Conservation (phyloP, 2,888 invertebrate genomes). For the Tachina fera region DNA sequence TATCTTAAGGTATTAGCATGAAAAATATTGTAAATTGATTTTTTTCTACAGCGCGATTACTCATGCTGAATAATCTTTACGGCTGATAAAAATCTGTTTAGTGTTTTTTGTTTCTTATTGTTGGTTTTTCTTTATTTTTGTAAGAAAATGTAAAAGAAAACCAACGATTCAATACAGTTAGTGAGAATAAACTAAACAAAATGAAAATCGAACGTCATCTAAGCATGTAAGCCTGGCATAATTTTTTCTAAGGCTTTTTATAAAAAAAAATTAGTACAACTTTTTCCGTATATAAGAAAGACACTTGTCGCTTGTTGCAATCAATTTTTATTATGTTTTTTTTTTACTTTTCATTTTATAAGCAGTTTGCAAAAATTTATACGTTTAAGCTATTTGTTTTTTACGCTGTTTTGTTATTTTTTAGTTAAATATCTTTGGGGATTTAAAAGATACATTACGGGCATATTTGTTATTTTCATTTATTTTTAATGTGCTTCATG, state of each 20-base stretch:
- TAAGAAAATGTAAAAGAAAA: conserved; percentile 9
- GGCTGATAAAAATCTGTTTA: conserved; percentile 48
- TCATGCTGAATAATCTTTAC: conserved; percentile 50
- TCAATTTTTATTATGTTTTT: conserved; percentile 20
- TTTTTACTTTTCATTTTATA: neutral
- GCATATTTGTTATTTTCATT: conserved; percentile 6
- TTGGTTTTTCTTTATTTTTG: neutral
- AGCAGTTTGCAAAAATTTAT: neutral
- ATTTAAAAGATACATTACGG: conserved; percentile 46
- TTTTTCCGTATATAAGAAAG: conserved; percentile 22
- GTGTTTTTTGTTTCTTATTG: conserved; percentile 5
- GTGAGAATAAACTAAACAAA: neutral
- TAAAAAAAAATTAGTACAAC: neutral
- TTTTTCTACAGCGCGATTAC: conserved; percentile 11
- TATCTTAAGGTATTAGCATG: conserved; percentile 50
- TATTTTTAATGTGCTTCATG: neutral
- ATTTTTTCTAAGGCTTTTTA: conserved; percentile 20
- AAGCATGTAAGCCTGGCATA: conserved; percentile 41
- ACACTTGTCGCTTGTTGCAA: conserved; percentile 55
- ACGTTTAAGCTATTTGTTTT: conserved; percentile 40
- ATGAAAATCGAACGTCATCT: conserved; percentile 30
- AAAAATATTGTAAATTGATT: conserved; percentile 46
- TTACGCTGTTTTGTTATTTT: conserved; percentile 16
- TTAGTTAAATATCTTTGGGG: conserved; percentile 48
- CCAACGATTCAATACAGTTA: neutral